Conservation (phyloP, 2,113 vertebrate species). For the Malurus elegans region DNA sequence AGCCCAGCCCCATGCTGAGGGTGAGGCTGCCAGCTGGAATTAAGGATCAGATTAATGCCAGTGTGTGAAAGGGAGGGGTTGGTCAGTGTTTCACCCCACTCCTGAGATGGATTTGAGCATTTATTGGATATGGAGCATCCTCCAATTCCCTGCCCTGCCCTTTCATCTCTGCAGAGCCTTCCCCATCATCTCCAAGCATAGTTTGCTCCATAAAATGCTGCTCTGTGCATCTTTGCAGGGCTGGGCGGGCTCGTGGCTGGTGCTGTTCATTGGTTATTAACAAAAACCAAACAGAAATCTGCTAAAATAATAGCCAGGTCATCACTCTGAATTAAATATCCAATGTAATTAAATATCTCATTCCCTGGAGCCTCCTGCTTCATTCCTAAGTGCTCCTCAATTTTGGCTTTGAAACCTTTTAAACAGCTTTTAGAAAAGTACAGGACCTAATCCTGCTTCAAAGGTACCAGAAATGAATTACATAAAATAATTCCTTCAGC, state of each 20-base stretch:
- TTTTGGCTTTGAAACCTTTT: neutral
- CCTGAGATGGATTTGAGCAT: neutral
- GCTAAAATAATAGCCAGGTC: neutral
- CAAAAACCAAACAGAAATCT: neutral
- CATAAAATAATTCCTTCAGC: neutral
- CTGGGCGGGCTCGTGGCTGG: neutral
- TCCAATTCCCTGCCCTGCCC: neutral
- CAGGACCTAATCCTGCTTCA: neutral
- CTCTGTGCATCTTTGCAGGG: neutral
- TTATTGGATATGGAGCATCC: neutral
- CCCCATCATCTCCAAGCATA: neutral
- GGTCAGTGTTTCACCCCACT: accelerated
- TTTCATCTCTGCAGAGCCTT: neutral
- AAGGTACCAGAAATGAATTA: accelerated
- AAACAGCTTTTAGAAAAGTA: neutral
- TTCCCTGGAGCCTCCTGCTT: neutral
- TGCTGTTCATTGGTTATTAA: neutral
- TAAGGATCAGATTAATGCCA: accelerated
- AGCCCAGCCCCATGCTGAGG: accelerated
- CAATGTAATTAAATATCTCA: too few relatives aligned
- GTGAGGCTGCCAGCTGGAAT: accelerated
- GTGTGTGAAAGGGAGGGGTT: accelerated
- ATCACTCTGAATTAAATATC: neutral
- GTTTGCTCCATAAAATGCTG: neutral
- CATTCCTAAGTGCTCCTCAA: neutral